Evolutionary conservation across 1,140 invertebrate genomes (phyloP), one percentile per base, ranked within the genome.

Genomic region (Drosophila nasuta): DNA sequence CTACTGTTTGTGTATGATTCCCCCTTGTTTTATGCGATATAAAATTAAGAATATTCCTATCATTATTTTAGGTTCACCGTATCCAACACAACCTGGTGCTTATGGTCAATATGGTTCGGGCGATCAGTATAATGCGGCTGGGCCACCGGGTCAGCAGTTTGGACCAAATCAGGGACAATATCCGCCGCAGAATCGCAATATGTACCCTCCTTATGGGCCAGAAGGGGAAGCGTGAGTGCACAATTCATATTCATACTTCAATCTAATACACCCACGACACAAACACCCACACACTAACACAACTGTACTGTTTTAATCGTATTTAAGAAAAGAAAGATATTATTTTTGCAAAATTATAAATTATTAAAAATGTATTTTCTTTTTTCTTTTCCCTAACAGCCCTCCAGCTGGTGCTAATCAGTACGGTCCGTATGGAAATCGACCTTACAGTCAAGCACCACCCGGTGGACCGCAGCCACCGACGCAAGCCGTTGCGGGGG

Each of bases 121-220:
- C 66, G 93, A 93, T 88, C 93, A 93, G 77, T 93, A 93, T 83
- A 93, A 93, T 75, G 87, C 93, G 15, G 89, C 89, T 58, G 93
- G 92, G 30, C 93, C 93, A 52, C 92, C 93, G 49, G 93, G 93
- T 46, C 93, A 94, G 81, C 81, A 86, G 43, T 94, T 94, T 93
- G 94, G 94, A 83, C 93, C 94, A 71, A 93, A 90, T 94, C 94
- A 82, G 93, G 94, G 93, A 94, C 94, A 93, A 94, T 96, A 95
- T 95, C 95, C 94, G 81, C 95, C 94, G 62, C 95, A 94, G 72
- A 95, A 94, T 92, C 94, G 95, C 93, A 94, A 95, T 78, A 95
- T 96, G 77, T 96, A 96, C 93, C 95, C 95, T 90, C 95, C 96
- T 75, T 97, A 97, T 86, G 95, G 95, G 70, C 94, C 95, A 33